These are phyloP conservation scores for Arge pagana DNA, from an alignment of 2,888 invertebrate species.

Conservation along the genomic window DNA sequence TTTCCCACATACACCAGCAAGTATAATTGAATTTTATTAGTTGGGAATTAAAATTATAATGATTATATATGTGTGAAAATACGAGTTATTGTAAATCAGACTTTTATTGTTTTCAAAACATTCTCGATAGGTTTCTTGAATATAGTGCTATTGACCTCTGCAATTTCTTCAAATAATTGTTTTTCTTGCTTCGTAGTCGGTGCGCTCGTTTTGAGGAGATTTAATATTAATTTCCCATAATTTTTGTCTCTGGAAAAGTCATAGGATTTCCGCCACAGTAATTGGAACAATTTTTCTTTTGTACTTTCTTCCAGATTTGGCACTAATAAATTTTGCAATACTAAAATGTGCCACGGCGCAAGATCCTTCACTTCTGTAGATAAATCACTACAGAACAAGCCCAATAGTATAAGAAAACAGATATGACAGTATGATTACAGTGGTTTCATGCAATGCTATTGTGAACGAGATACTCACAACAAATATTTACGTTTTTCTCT, in stretches of 20 bases:
- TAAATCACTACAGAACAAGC: conserved; percentile 40
- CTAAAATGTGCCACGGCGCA: conserved; percentile 44
- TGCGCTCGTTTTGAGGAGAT: conserved; percentile 38
- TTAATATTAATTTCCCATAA: conserved; percentile 43
- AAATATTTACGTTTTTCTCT: conserved; percentile 29
- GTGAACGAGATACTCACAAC: conserved; percentile 28
- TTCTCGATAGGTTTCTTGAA: conserved; percentile 41
- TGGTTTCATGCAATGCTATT: neutral
- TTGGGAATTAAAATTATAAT: too few relatives aligned
- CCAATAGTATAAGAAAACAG: neutral
- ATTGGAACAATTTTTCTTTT: conserved; percentile 37
- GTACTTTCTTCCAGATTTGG: conserved; percentile 30
- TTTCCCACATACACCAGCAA: too few relatives aligned
- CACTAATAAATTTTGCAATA: conserved; percentile 37
- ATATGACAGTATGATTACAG: neutral
- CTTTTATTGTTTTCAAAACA: conserved; percentile 35
- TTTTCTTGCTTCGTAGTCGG: conserved; percentile 39
- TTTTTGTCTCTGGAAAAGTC: conserved; percentile 40
- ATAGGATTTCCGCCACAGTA: conserved; percentile 40
- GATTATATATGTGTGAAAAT: too few relatives aligned
- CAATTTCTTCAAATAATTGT: conserved; percentile 39
- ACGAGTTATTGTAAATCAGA: too few relatives aligned
- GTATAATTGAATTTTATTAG: too few relatives aligned
- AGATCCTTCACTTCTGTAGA: conserved; percentile 38
- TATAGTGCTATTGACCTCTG: conserved; percentile 40